phyloP scores from a whole-genome alignment of 2,113 vertebrate genomes.

The Connochaetes taurinus region DNA sequence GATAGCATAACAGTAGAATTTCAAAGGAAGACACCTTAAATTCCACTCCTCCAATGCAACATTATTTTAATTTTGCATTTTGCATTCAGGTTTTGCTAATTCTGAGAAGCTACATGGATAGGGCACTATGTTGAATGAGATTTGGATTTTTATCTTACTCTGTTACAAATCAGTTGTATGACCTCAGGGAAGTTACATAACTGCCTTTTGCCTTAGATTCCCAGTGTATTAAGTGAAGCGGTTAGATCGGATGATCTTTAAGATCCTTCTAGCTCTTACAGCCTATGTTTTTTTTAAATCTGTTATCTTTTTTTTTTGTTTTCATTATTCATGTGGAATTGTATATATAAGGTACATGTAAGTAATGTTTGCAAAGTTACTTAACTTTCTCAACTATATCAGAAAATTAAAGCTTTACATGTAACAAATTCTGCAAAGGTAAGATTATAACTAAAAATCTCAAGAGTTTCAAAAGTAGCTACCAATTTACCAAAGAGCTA shows the following conservation, averaged over 20 bases:
- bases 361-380: background rate
- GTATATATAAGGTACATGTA: background rate
- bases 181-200: conserved; percentile 15
- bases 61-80: background rate
- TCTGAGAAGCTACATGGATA: background rate
- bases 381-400: background rate
- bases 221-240: background rate
- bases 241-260: background rate
- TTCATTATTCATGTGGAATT: background rate
- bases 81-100: conserved; percentile 1
- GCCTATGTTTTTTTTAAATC: background rate
- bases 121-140: background rate
- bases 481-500: background rate
- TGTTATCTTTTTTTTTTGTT: background rate
- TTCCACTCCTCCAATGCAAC: background rate
- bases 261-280: background rate
- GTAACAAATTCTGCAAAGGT: conserved; percentile 8
- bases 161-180: background rate
- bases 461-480: background rate
- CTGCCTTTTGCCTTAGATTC: conserved; percentile 31
- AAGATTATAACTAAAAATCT: background rate
- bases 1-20: background rate
- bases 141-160: background rate
- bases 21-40: background rate
- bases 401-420: background rate